These are phyloP conservation scores for Bergia sp. DNA, from an alignment of 92 coral and sea anemone species.

Conservation along the genomic window DNA sequence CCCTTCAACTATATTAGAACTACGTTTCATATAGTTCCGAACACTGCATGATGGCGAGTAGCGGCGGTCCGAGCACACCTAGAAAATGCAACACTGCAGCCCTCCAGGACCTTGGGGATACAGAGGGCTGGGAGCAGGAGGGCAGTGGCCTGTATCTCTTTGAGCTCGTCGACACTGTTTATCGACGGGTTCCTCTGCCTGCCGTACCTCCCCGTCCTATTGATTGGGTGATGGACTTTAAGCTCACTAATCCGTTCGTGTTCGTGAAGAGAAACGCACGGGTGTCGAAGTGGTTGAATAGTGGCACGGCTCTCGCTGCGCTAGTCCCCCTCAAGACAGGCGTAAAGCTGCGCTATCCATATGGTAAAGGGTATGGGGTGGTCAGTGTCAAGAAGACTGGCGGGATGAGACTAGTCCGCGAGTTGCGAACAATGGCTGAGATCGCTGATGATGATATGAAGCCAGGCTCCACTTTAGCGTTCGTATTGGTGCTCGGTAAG, in stretches of 20 bases:
- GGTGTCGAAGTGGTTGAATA: too few species aligned
- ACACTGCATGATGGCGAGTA: neutral
- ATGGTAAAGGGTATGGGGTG: too few species aligned
- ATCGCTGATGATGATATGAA: neutral
- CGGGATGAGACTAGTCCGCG: neutral
- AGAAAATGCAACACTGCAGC: neutral
- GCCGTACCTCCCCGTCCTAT: too few species aligned
- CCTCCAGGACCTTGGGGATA: neutral
- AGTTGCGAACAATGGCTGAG: neutral
- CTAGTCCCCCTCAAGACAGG: neutral
- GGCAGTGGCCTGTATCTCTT: neutral
- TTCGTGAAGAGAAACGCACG: too few species aligned
- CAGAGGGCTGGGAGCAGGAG: neutral
- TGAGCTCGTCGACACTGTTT: too few species aligned
- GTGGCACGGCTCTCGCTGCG: neutral
- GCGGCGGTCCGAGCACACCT: neutral
- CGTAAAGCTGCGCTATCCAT: too few species aligned
- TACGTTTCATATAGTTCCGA: neutral
- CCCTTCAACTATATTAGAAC: neutral
- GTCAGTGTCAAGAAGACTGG: too few species aligned
- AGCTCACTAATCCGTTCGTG: too few species aligned
- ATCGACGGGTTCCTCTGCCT: too few species aligned
- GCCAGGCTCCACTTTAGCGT: neutral
- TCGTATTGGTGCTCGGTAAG: neutral
- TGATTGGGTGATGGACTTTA: too few species aligned